These are phyloP conservation scores for Heliocidaris erythrogramma DNA, from an alignment of 35 echinoderm and acorn worm genomes.

Conservation along the genomic window DNA sequence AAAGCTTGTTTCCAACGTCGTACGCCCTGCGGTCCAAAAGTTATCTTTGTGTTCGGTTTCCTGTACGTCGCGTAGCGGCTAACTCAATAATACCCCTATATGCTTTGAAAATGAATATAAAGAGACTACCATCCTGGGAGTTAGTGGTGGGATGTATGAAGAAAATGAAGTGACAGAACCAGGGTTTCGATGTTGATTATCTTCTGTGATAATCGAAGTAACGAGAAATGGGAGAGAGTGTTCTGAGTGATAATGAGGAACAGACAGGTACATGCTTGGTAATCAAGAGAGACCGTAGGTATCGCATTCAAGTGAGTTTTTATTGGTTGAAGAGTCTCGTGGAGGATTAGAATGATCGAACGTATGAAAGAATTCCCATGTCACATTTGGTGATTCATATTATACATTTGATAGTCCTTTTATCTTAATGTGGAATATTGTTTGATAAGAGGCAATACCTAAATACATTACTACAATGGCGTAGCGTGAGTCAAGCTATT, in stretches of 20 bases:
- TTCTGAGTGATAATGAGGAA: neutral
- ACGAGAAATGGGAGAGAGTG: neutral
- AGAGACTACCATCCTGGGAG: neutral
- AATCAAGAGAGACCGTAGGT: neutral
- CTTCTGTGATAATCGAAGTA: slow-evolving; percentile 1
- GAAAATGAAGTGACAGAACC: neutral
- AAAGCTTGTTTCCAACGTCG: neutral
- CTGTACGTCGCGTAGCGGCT: neutral
- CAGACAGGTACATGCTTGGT: neutral
- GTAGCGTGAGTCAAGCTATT: too few relatives aligned
- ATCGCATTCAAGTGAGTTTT: neutral
- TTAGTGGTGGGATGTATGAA: neutral
- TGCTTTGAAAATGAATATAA: neutral
- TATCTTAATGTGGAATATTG: neutral
- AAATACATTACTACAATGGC: too few relatives aligned
- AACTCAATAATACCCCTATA: neutral
- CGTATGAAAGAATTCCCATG: neutral
- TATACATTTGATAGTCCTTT: neutral
- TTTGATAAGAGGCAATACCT: neutral
- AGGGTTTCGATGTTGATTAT: neutral
- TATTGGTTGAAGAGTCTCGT: neutral
- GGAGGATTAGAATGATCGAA: neutral
- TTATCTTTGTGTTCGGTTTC: neutral
- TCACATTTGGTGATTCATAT: neutral
- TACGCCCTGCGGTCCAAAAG: neutral